Conservation (phyloP, 2,113 vertebrate species). For the Empidonax traillii region DNA sequence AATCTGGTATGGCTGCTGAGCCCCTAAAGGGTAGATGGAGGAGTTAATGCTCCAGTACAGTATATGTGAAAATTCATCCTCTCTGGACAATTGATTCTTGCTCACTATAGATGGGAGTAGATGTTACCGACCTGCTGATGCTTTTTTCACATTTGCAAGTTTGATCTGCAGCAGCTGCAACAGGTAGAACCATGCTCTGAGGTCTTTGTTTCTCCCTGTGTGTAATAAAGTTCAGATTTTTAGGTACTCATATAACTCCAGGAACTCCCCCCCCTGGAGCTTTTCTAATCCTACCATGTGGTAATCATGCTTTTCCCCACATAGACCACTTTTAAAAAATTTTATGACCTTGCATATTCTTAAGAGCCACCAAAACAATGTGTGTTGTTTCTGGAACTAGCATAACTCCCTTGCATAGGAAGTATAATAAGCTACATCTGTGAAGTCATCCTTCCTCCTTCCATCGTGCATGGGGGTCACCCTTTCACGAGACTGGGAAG, state of each 20-base stretch:
- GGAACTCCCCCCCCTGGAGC: not conserved
- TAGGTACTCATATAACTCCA: not conserved
- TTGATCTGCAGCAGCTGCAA: not conserved
- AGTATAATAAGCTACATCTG: not conserved
- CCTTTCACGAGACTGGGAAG: not conserved
- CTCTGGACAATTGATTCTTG: not conserved
- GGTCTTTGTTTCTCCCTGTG: not conserved
- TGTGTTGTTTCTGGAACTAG: not conserved
- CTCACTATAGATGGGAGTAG: not conserved
- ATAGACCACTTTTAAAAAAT: not conserved
- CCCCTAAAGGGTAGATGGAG: not conserved
- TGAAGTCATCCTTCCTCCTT: slow-evolving; percentile 1
- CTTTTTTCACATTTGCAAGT: not conserved
- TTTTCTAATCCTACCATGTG: not conserved
- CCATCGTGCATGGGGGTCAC: not conserved
- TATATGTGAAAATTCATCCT: not conserved
- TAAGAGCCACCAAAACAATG: not conserved
- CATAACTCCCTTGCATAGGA: not conserved
- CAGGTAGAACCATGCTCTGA: not conserved
- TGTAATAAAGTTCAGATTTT: slow-evolving; percentile 7
- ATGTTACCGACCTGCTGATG: not conserved
- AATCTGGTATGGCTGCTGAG: not conserved
- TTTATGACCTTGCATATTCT: not conserved
- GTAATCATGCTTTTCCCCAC: not conserved
- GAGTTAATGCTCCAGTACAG: not conserved